These are phyloP conservation scores for Biston betularia DNA, from an alignment of 2,888 invertebrate genomes.

Conservation along the genomic window DNA sequence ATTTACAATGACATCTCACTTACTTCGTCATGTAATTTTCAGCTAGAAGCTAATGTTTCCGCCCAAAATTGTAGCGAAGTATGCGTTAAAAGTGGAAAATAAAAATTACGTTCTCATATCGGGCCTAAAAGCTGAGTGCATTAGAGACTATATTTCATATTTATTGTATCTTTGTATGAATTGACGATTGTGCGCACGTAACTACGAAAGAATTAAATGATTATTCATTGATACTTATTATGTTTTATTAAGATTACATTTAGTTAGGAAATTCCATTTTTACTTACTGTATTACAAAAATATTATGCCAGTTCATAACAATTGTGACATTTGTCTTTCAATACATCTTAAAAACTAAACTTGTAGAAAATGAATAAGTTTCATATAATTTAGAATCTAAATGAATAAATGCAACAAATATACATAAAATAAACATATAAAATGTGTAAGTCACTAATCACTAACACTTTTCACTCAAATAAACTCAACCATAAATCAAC, in stretches of 20 bases:
- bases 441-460: slow-evolving; percentile 50
- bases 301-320: slow-evolving; percentile 48
- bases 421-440: slow-evolving; percentile 63
- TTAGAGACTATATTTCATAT: background rate
- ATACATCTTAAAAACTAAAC: slow-evolving; percentile 58
- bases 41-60: slow-evolving; percentile 51
- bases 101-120: background rate
- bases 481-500: slow-evolving; percentile 51
- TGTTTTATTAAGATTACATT: slow-evolving; percentile 8
- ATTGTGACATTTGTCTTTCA: slow-evolving; percentile 53
- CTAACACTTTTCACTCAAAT: slow-evolving; percentile 53
- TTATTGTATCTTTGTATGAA: slow-evolving; percentile 19
- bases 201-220: background rate
- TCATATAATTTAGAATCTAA: slow-evolving; percentile 47
- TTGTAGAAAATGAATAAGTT: slow-evolving; percentile 54
- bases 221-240: background rate
- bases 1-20: slow-evolving; percentile 66
- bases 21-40: slow-evolving; percentile 44
- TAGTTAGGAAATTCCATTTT: background rate
- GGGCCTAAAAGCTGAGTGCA: slow-evolving; percentile 13
- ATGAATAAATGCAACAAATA: slow-evolving; percentile 82
- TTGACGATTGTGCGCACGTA: slow-evolving; percentile 33
- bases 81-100: background rate
- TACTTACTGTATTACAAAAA: slow-evolving; percentile 34
- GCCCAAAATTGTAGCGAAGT: slow-evolving; percentile 29